phyloP scores from a whole-genome alignment of 1,140 invertebrate genomes.

The Akabosia matsudoensis region DNA sequence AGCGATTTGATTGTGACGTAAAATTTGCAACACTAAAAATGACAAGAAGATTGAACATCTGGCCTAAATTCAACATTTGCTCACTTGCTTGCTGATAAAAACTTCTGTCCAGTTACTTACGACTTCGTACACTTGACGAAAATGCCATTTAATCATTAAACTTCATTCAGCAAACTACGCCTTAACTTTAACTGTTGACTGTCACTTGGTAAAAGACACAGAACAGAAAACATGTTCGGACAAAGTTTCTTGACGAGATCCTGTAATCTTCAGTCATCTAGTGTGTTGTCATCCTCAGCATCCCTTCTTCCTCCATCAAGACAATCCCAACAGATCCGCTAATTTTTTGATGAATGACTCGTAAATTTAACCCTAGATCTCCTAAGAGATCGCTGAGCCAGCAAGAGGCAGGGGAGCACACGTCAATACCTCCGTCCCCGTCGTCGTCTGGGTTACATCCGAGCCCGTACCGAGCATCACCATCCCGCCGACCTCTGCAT shows the following conservation, averaged over 20 bases:
- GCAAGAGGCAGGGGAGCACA: background rate
- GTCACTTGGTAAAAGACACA: too few species aligned
- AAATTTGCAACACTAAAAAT: too few species aligned
- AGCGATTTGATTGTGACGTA: too few species aligned
- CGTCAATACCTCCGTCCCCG: background rate
- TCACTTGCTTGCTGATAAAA: too few species aligned
- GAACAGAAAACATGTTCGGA: too few species aligned
- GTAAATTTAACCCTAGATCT: conserved; percentile 28
- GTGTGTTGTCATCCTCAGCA: background rate
- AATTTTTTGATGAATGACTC: conserved; percentile 34
- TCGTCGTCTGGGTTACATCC: background rate
- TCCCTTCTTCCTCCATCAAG: background rate
- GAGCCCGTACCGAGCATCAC: conserved; percentile 3
- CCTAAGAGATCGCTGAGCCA: conserved; percentile 21
- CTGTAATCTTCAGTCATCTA: background rate
- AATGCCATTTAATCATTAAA: too few species aligned
- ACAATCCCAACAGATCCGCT: background rate
- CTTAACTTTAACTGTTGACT: too few species aligned
- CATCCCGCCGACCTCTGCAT: background rate
- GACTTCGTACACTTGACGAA: too few species aligned
- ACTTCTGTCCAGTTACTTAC: too few species aligned
- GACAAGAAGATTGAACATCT: too few species aligned
- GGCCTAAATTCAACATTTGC: too few species aligned
- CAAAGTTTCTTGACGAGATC: background rate
- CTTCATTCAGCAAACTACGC: too few species aligned